phyloP scores from a whole-genome alignment of 2,113 vertebrate genomes.

The Petrocephalus zakoni region DNA sequence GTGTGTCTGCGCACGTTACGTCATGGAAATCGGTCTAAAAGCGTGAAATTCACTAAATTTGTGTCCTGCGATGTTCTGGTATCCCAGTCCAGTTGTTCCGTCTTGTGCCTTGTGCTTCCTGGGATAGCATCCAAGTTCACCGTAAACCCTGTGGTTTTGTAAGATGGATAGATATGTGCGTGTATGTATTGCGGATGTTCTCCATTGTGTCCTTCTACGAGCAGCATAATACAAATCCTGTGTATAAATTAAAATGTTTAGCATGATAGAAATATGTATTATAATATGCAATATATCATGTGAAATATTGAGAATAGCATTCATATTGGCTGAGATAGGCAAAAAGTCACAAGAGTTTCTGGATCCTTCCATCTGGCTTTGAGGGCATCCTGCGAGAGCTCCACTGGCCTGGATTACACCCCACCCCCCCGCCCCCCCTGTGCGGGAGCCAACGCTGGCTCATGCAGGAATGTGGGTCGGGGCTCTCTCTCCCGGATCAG shows the following conservation, averaged over 20 bases:
- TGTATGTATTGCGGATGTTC: background rate
- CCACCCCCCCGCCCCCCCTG: conserved; percentile 51
- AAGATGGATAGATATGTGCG: background rate
- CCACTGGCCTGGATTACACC: conserved; percentile 50
- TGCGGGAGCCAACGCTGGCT: conserved; percentile 53
- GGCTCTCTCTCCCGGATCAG: conserved; percentile 41
- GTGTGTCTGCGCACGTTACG: background rate
- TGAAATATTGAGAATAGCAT: background rate
- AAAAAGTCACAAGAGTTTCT: background rate
- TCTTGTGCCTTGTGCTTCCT: background rate
- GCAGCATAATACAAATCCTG: background rate
- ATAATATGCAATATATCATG: background rate
- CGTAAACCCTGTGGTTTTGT: background rate
- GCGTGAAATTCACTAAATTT: background rate
- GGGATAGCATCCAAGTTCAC: background rate
- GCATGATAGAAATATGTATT: background rate
- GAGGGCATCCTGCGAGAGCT: conserved; percentile 35
- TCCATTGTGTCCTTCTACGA: background rate
- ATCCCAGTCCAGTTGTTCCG: background rate
- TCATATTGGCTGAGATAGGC: background rate
- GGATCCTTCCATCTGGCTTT: background rate
- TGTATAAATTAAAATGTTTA: background rate
- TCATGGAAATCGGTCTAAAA: background rate
- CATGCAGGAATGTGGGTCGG: conserved; percentile 58
- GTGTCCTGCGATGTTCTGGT: background rate